Percentiles rank a stretch among this genome's conserved stretches.
phyloP scores from a whole-genome alignment of 2,797 vertebrate genomes.

The Erpetoichthys calabaricus region DNA sequence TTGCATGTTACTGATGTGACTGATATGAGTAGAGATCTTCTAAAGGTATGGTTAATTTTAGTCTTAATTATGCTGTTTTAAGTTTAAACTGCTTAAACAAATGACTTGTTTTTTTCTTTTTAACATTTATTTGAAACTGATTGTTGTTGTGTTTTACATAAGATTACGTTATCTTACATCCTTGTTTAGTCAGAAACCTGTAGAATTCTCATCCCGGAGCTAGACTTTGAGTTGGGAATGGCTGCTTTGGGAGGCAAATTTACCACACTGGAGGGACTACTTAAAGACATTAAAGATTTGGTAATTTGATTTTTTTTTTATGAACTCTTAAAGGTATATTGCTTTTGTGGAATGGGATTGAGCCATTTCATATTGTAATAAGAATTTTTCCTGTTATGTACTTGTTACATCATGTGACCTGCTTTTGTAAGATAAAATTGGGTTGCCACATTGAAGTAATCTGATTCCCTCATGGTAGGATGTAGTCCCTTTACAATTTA shows the following conservation, averaged over 20 bases:
- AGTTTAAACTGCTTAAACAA: background rate
- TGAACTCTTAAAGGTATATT: background rate
- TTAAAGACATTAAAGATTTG: conserved; percentile 74
- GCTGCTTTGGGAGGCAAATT: conserved; percentile 80
- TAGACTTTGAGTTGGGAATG: conserved; percentile 94
- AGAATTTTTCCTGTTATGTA: too few relatives aligned
- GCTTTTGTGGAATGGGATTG: too few relatives aligned
- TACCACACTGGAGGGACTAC: conserved; percentile 84
- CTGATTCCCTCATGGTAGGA: too few relatives aligned
- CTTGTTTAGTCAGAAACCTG: conserved; percentile 75
- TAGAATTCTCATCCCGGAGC: conserved; percentile 66
- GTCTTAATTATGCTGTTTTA: background rate
- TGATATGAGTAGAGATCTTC: conserved; percentile 77
- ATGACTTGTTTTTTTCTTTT: background rate
- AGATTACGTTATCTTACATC: background rate
- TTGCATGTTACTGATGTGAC: conserved; percentile 62
- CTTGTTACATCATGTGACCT: too few relatives aligned
- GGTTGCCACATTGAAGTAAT: background rate
- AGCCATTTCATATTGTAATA: too few relatives aligned
- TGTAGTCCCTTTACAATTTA: too few relatives aligned
- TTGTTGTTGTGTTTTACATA: background rate
- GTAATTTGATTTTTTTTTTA: conserved; percentile 28
- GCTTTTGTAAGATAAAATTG: too few relatives aligned
- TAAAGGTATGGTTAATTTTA: conserved; percentile 50
- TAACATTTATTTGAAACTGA: background rate